These are phyloP conservation scores for Dorcus parallelipipedus DNA, from an alignment of 2,888 invertebrate genomes.

Conservation along the genomic window DNA sequence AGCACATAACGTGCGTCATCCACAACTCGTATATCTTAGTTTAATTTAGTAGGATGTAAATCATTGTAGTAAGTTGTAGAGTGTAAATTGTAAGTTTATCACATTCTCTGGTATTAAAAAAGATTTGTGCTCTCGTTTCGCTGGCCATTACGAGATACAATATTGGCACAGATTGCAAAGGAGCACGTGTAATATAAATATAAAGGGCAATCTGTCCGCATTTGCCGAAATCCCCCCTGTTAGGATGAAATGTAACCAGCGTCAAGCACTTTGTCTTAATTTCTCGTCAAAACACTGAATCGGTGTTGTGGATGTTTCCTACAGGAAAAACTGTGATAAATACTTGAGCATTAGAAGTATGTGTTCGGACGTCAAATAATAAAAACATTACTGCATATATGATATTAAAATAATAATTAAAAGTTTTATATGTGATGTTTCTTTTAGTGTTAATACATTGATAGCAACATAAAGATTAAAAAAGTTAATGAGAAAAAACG, in stretches of 20 bases:
- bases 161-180: slow-evolving; percentile 14
- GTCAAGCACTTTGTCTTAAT: neutral
- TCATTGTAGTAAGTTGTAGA: slow-evolving; percentile 1
- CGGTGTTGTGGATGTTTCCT: neutral
- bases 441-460: too few species aligned
- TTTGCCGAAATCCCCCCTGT: slow-evolving; percentile 15
- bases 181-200: slow-evolving; percentile 20
- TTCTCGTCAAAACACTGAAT: neutral
- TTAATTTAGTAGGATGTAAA: slow-evolving; percentile 8
- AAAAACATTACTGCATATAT: too few species aligned
- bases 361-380: too few species aligned
- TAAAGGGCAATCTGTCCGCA: slow-evolving; percentile 21
- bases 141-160: slow-evolving; percentile 10
- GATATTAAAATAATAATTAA: too few species aligned
- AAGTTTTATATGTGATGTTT: too few species aligned
- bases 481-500: too few species aligned
- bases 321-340: neutral
- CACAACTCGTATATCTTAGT: neutral
- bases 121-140: slow-evolving; percentile 16
- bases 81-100: slow-evolving; percentile 20
- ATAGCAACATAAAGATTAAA: too few species aligned
- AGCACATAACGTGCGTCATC: too few species aligned
- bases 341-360: too few species aligned
- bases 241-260: neutral
- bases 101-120: slow-evolving; percentile 15